Evolutionary conservation across 2,888 invertebrate species (phyloP), one percentile per base, ranked within the genome.

Genomic region (Therioaphis trifolii): DNA sequence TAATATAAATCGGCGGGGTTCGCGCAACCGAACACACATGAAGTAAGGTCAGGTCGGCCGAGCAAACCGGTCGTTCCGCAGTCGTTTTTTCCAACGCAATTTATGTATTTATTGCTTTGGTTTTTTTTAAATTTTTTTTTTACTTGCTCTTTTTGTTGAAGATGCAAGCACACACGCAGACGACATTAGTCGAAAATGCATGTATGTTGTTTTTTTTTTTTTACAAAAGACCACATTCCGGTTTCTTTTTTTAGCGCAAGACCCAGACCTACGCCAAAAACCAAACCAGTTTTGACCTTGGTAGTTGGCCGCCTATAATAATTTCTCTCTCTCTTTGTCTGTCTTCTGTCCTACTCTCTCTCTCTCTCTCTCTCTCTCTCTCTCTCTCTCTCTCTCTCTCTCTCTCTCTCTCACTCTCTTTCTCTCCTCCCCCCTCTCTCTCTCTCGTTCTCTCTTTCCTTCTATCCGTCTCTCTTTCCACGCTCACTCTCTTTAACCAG

Each of bases 221-320:
- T 52, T 52, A 43, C 58, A 7, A 27, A 72, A 63, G 58, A 72
- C 80, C 46, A 21, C 80, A 82, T 82, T 82, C 80, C 72, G 80
- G 71, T 82, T 72, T 49, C 11, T 72, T 80, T 49, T 58, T 63
- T 29, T 29, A 58, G 49, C 58, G 43, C 78, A 40, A 82, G 72
- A 82, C 80, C 80, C 80, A 82, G 80, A 82, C 80, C 80, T 82
- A 82, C 80, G 80, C 72, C 80, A 82, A 82, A 82, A 82, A 61
- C 80, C 72, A 58, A 61, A 72, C 72, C 72, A 46, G 80, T 82
- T 72, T 63, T 72, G 80, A 82, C 80, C 80, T 82, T 82, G 80
- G 80, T 72, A 61, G 29, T 72, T 63, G 29, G 24, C 80, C 72
- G 80, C 69, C 69, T 79, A 40, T 63, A 76, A 79, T 24, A 68